Conservation (phyloP, 1,140 invertebrate species). For the Coelopa frigida region DNA sequence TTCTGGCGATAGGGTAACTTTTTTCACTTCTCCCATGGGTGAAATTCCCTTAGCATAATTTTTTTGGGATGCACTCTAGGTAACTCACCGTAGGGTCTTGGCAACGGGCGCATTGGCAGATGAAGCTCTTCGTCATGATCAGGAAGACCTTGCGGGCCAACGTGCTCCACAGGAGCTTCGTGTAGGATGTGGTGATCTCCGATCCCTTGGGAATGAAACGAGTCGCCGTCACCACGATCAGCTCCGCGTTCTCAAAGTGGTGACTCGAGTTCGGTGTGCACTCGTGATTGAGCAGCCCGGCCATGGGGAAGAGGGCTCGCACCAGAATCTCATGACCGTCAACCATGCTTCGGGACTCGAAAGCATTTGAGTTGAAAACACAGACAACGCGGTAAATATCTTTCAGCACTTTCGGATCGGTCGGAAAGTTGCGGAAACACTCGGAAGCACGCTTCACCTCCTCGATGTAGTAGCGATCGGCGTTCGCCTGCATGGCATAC, state of each 20-base stretch:
- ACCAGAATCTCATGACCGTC: conserved; percentile 49
- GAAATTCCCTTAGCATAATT: no score
- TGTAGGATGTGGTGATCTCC: conserved; percentile 67
- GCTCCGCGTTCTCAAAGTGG: conserved; percentile 50
- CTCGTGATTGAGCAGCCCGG: conserved; percentile 65
- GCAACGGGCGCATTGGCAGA: conserved; percentile 63
- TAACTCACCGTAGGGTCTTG: conserved; percentile 54
- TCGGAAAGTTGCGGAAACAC: conserved; percentile 49
- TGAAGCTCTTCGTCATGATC: conserved; percentile 64
- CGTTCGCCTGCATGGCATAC: conserved; percentile 50
- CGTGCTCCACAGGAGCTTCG: conserved; percentile 67
- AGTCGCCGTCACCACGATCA: conserved; percentile 57
- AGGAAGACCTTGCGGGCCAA: conserved; percentile 57
- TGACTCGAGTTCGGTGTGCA: conserved; percentile 69
- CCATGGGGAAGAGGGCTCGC: conserved; percentile 64
- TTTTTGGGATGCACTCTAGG: no score
- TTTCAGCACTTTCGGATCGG: conserved; percentile 56
- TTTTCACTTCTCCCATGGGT: no score
- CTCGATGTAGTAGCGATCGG: conserved; percentile 47
- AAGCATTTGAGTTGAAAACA: conserved; percentile 66
- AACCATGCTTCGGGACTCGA: conserved; percentile 54
- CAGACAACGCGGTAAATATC: conserved; percentile 47
- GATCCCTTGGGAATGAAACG: conserved; percentile 54
- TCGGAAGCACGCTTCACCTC: conserved; percentile 55
- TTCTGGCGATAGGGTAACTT: no score